These are phyloP conservation scores for Andrena flavipes DNA, from an alignment of 2,888 invertebrate species.

Conservation along the genomic window DNA sequence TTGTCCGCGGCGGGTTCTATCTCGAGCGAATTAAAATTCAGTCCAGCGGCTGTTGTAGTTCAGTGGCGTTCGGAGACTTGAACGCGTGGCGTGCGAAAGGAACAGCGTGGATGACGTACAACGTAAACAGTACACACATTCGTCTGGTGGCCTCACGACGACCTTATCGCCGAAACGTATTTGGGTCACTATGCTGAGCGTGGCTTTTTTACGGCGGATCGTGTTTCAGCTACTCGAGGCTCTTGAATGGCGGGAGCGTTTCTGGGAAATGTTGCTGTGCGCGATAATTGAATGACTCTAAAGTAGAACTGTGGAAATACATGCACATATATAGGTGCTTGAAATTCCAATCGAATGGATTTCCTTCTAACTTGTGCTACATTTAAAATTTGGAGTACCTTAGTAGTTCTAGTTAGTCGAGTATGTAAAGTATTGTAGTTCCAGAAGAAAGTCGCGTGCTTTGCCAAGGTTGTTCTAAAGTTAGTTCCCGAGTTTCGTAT, in stretches of 20 bases:
- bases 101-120: neutral
- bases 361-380: no score
- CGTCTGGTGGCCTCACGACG: neutral
- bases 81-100: neutral
- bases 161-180: conserved; percentile 23
- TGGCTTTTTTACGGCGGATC: conserved; percentile 13
- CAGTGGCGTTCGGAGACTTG: neutral
- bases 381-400: no score
- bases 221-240: conserved; percentile 11
- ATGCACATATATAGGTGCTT: no score
- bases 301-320: neutral
- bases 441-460: no score
- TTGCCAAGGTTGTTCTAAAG: no score
- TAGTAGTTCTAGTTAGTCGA: no score
- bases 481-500: no score
- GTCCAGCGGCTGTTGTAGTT: neutral
- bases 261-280: conserved; percentile 18
- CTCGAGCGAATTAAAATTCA: conserved; percentile 30
- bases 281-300: neutral
- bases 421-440: no score
- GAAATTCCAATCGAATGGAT: no score
- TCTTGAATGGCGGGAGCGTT: conserved; percentile 39
- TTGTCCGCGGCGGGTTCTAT: conserved; percentile 29
- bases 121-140: conserved; percentile 34
- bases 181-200: conserved; percentile 20